These are phyloP conservation scores for Panonychus citri DNA, from an alignment of 1,140 invertebrate genomes.

Conservation along the genomic window DNA sequence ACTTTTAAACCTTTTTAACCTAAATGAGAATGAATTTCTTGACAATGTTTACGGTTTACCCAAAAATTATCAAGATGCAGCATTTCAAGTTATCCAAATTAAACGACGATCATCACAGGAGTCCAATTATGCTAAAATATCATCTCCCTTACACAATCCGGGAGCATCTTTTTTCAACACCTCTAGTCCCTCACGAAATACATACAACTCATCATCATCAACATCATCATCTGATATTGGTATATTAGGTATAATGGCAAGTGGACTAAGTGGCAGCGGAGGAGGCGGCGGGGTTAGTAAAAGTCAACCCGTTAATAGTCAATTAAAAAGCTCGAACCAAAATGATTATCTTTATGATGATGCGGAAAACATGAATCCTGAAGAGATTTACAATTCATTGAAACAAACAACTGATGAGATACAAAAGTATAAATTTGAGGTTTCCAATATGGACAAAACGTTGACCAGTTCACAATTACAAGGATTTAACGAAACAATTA, in stretches of 20 bases:
- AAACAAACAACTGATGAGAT: slow-evolving; percentile 78
- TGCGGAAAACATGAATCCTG: slow-evolving; percentile 47
- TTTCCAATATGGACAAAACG: not conserved
- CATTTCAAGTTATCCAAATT: slow-evolving; percentile 54
- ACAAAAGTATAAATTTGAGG: slow-evolving; percentile 50
- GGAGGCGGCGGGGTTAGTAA: not conserved
- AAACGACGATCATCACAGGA: slow-evolving; percentile 31
- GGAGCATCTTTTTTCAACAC: no score
- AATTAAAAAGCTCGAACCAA: slow-evolving; percentile 12
- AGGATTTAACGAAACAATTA: not conserved
- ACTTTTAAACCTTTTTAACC: slow-evolving; percentile 62
- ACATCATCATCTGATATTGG: not conserved
- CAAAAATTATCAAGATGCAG: slow-evolving; percentile 50
- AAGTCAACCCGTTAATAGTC: slow-evolving; percentile 19
- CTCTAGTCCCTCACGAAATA: not conserved
- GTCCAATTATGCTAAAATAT: not conserved
- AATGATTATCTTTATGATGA: slow-evolving; percentile 19
- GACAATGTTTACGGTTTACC: slow-evolving; percentile 55
- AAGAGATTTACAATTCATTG: slow-evolving; percentile 58
- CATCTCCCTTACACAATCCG: not conserved
- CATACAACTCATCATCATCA: not conserved
- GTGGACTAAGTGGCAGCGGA: not conserved
- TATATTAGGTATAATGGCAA: not conserved
- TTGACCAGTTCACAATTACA: not conserved
- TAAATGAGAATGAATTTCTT: slow-evolving; percentile 64